Base-by-base conservation (phyloP, 2,113 vertebrate species). In the Polyodon spathula region DNA sequence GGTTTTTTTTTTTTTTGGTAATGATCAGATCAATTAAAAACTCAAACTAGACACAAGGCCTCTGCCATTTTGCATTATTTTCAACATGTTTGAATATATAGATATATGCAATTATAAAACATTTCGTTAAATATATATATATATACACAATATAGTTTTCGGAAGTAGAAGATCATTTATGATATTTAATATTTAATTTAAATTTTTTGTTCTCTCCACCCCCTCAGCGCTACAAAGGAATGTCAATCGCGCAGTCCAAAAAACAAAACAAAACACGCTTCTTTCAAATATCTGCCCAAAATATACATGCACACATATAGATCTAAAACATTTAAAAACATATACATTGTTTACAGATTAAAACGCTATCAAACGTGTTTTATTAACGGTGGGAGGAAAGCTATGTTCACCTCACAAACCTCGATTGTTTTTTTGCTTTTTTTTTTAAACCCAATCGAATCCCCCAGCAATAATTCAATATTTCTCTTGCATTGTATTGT, bases 401-500 rank as follows among this genome's bases (percentile, higher is more conserved):
- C n/a, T n/a, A n/a, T n/a, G n/a, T n/a, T n/a, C n/a, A n/a, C n/a
- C n/a, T n/a, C n/a, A n/a, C n/a, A n/a, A n/a, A n/a, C n/a, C n/a
- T n/a, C n/a, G n/a, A n/a, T n/a, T n/a, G n/a, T n/a, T n/a, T n/a
- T n/a, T n/a, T n/a, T n/a, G n/a, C n/a, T n/a, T n/a, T n/a, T n/a
- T n/a, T n/a, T n/a, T n/a, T n/a, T n/a, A n/a, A n/a, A n/a, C n/a
- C n/a, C n/a, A n/a, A n/a, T n/a, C n/a, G n/a, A n/a, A n/a, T n/a
- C n/a, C n/a, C n/a, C n/a, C n/a, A n/a, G n/a, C n/a, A n/a, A n/a
- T n/a, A n/a, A n/a, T n/a, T n/a, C n/a, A n/a, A n/a, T n/a, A n/a
- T n/a, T n/a, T n/a, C n/a, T 58, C 52, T 62, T 67, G 48, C 63
- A 56, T 54, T 58, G 37, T 66, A 15, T 61, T 55, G 8, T 52